Evolutionary conservation across 1,140 invertebrate species (phyloP).

Genomic region (Drosophila sucinea): DNA sequence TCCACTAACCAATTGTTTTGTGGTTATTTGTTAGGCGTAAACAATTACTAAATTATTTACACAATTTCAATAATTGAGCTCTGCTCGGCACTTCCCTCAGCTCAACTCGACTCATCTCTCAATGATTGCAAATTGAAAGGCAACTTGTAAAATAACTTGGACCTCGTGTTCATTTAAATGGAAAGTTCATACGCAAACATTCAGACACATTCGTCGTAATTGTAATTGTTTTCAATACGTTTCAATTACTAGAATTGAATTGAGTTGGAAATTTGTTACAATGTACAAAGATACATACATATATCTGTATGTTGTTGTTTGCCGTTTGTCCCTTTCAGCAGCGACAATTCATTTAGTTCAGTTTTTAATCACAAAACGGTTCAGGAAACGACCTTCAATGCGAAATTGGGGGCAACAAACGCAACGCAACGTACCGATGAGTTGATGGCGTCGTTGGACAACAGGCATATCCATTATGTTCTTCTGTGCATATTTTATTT

Average conservation of each 20-base stretch:
- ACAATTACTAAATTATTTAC: slow-evolving; percentile 40
- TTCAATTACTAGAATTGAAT: slow-evolving; percentile 55
- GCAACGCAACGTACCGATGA: background rate
- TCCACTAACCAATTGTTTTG: slow-evolving; percentile 4
- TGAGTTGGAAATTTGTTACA: slow-evolving; percentile 53
- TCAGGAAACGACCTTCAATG: slow-evolving; percentile 53
- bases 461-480: slow-evolving; percentile 2
- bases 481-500: background rate
- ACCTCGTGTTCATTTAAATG: slow-evolving; percentile 42
- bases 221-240: slow-evolving; percentile 60
- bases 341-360: slow-evolving; percentile 21
- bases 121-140: slow-evolving; percentile 38
- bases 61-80: slow-evolving; percentile 51
- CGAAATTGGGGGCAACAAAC: slow-evolving; percentile 40
- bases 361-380: slow-evolving; percentile 42
- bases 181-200: slow-evolving; percentile 7
- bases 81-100: background rate
- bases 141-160: slow-evolving; percentile 22
- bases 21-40: slow-evolving; percentile 12
- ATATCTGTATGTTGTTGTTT: slow-evolving; percentile 7
- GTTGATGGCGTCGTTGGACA: slow-evolving; percentile 27
- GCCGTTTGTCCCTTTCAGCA: background rate
- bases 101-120: background rate
- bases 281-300: slow-evolving; percentile 19
- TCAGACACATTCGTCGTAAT: background rate